Percentiles rank a stretch among this genome's conserved stretches.
phyloP scores from a whole-genome alignment of 2,797 vertebrate species.

The Lindbergichthys nudifrons region DNA sequence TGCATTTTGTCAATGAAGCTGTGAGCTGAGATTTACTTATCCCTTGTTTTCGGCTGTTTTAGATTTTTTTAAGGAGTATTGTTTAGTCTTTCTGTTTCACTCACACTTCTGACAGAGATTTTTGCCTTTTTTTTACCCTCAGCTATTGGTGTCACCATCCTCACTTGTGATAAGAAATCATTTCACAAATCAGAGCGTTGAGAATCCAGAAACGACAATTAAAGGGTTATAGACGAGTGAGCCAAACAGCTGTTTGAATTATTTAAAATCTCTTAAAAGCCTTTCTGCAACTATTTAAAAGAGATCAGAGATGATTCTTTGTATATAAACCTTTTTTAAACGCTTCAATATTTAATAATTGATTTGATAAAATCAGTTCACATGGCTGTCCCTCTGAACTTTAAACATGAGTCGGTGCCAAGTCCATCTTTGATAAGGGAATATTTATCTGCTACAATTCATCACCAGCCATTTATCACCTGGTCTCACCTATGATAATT shows the following conservation, averaged over 20 bases:
- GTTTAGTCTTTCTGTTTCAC: background rate
- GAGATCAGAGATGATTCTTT: background rate
- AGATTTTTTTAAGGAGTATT: background rate
- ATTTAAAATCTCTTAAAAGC: background rate
- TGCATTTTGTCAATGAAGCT: background rate
- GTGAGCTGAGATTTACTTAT: background rate
- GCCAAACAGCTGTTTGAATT: background rate
- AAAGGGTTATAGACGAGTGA: background rate
- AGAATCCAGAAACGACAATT: background rate
- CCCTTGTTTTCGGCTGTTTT: background rate
- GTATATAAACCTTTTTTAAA: background rate
- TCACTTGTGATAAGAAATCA: background rate
- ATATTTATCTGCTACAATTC: slow-evolving; percentile 16
- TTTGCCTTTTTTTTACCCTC: background rate
- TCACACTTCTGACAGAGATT: background rate
- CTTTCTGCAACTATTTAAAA: background rate
- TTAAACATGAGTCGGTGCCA: slow-evolving; percentile 7
- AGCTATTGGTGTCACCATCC: background rate
- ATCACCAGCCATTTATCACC: background rate
- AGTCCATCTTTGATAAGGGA: slow-evolving; percentile 30
- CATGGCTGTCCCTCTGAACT: slow-evolving; percentile 1
- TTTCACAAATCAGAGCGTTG: background rate
- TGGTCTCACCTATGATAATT: slow-evolving; percentile 30
- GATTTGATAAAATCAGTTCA: background rate
- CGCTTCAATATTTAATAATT: background rate